A percentile compares a stretch with the other conserved stretches of the same genome.
Conservation (phyloP, 2,888 invertebrate species). For the Patella ulyssiponensis region DNA sequence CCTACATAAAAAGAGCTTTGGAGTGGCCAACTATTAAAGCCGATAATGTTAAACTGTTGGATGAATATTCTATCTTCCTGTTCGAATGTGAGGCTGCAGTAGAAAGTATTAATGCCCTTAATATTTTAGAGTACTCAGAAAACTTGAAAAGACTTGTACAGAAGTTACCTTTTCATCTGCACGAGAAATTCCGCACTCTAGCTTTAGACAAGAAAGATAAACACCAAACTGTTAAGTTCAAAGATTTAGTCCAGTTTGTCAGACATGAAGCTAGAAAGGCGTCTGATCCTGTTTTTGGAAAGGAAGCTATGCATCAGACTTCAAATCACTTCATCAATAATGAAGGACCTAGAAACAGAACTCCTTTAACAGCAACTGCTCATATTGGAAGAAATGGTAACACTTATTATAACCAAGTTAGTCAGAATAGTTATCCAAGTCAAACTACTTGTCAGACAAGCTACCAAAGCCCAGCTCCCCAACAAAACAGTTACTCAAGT, state of each 20-base stretch:
- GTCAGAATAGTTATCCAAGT: too few species aligned
- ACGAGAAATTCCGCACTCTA: neutral
- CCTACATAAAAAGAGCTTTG: neutral
- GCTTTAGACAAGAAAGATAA: neutral
- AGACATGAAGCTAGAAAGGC: neutral
- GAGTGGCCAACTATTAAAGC: neutral
- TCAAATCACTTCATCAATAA: conserved; percentile 1
- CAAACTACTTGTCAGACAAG: too few species aligned
- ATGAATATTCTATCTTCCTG: neutral
- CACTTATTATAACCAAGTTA: neutral
- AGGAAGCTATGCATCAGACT: neutral
- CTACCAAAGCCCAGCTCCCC: too few species aligned
- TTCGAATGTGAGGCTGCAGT: neutral
- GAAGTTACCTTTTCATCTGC: neutral
- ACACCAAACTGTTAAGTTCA: conserved; percentile 7
- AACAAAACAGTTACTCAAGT: too few species aligned
- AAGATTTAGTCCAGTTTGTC: neutral
- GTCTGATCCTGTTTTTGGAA: neutral
- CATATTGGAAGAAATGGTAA: neutral
- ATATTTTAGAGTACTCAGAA: neutral
- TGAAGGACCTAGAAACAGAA: neutral
- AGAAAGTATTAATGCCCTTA: neutral
- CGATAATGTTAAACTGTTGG: conserved; percentile 1
- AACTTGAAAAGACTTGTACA: neutral
- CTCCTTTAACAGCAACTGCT: neutral